Conservation (phyloP, 1,140 invertebrate species). For the Heliothis subflexa region DNA sequence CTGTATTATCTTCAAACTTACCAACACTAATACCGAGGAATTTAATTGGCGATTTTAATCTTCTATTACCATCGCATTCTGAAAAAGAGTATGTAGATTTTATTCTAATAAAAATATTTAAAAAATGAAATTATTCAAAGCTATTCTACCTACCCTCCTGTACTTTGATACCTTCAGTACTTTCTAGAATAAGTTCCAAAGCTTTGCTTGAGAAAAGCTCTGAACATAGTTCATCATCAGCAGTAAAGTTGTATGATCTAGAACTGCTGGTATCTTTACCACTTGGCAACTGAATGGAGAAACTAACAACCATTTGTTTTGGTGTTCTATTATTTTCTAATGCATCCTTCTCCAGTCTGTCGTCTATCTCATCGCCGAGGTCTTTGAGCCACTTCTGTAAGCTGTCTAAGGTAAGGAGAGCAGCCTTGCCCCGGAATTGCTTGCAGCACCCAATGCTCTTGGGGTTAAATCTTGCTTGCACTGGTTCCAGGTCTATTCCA, state of each 20-base stretch:
- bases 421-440: constrained; percentile 94
- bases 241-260: constrained; percentile 86
- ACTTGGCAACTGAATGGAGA: constrained; percentile 87
- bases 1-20: constrained; percentile 90
- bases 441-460: constrained; percentile 99
- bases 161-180: constrained; percentile 70
- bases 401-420: constrained; percentile 90
- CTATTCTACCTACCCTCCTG: constrained; percentile 65
- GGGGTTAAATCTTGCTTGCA: constrained; percentile 92
- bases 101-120: neutral
- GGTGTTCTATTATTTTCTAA: constrained; percentile 90
- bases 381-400: constrained; percentile 94
- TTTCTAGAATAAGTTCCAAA: constrained; percentile 87
- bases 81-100: constrained; percentile 51
- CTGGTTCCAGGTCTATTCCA: constrained; percentile 95
- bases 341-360: constrained; percentile 94
- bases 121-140: neutral
- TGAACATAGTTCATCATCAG: constrained; percentile 87
- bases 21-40: constrained; percentile 92
- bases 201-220: constrained; percentile 83
- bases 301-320: constrained; percentile 87
- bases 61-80: constrained; percentile 76
- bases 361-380: constrained; percentile 93
- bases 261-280: constrained; percentile 88
- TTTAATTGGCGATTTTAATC: constrained; percentile 87